Base-by-base conservation (phyloP, 2,888 invertebrate species). In the Lepidochitona cinerea region DNA sequence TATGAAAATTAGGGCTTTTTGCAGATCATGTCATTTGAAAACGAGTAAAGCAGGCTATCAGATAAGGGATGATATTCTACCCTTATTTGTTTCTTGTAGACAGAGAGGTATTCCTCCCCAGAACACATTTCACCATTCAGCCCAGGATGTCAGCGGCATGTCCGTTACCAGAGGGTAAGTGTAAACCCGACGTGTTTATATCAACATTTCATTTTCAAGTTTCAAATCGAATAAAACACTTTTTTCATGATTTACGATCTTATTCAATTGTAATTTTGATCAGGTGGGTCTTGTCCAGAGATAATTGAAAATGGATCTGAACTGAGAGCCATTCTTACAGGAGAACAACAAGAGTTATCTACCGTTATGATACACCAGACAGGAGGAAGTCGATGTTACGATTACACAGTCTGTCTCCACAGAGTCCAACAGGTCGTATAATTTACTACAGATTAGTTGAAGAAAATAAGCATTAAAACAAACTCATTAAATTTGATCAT, bases 351-450 rank as follows among this genome's bases (percentile, higher is more conserved):
- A 23, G 1, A 26, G 3, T 59, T 23, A 23, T 7, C 37, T 3
- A 32, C 37, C n/a, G 68, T 68, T n/a, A 32, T 68, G 9, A 33
- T 49, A 41, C 41, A 41, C 29, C 68, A 68, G 49, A 68, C 49
- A 5, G 41, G 49, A n/a, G 68, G 32, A 1, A 32, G 26, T 12
- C 18, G 32, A 12, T 68, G 68, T 41, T 29, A 14, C 26, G 49
- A 68, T 41, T 33, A 41, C 23, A 35, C 33, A 36, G 36, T 36
- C 36, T 67, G 67, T 67, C n/a, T n/a, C n/a, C n/a, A n/a, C n/a
- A n/a, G n/a, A n/a, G n/a, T n/a, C n/a, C n/a, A n/a, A n/a, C n/a
- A n/a, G n/a, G n/a, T n/a, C n/a, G n/a, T n/a, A n/a, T n/a, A n/a
- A n/a, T n/a, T n/a, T n/a, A n/a, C n/a, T n/a, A n/a, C n/a, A n/a